Conservation (phyloP, 2,797 vertebrate genomes). For the Brachyrhaphis roseni region DNA sequence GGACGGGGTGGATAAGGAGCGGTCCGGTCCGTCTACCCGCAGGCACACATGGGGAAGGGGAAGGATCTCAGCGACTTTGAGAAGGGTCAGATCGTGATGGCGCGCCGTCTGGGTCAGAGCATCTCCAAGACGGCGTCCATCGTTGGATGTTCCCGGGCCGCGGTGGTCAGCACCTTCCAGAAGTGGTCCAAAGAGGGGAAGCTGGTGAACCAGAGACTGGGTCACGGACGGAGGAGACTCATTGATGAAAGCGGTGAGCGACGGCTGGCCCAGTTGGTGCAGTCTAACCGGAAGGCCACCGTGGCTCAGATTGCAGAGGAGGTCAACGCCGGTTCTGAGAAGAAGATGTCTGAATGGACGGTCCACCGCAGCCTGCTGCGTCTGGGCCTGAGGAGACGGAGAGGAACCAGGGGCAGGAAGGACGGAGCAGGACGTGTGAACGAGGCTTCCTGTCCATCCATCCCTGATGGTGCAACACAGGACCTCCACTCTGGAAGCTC, state of each 20-base stretch:
- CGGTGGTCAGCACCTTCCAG: background rate
- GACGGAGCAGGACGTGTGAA: background rate
- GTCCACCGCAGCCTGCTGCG: conserved; percentile 5
- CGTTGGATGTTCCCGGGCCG: background rate
- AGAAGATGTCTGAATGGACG: background rate
- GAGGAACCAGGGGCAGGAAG: background rate
- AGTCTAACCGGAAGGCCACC: background rate
- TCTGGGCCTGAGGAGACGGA: conserved; percentile 2
- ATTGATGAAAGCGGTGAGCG: background rate
- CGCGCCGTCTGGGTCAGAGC: conserved; percentile 1
- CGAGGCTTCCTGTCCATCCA: background rate
- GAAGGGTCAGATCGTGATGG: conserved; percentile 6
- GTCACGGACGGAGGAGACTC: background rate
- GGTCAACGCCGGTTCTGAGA: conserved; percentile 3
- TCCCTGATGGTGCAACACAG: background rate
- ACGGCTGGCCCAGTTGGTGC: background rate
- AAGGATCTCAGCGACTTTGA: conserved; percentile 11
- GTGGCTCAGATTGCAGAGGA: conserved; percentile 2
- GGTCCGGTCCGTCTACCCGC: too few species aligned
- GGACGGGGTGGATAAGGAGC: background rate
- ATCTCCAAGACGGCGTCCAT: background rate
- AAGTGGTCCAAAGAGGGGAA: conserved; percentile 6
- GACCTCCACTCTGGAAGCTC: background rate
- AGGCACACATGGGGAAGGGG: conserved; percentile 5
- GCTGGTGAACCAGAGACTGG: background rate